Evolutionary conservation across 2,888 invertebrate species (phyloP), one percentile per base, ranked within the genome.

Genomic region (Lathronympha strigana): DNA sequence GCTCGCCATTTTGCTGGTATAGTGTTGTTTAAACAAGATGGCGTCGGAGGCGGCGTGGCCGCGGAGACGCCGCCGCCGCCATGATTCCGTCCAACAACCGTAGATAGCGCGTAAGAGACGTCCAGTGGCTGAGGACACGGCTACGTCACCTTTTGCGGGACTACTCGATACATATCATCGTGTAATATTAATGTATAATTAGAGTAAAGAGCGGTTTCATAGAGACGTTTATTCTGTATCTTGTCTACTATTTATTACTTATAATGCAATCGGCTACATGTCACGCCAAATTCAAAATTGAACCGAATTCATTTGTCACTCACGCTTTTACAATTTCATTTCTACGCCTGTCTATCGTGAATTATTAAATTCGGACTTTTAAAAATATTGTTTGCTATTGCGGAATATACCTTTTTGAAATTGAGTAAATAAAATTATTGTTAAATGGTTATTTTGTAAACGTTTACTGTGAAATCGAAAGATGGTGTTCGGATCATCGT

Each of bases 141-240:
- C 91, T 92, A 87, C 92, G 89, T 88, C 89, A 89, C 90, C 85
- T 89, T 66, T 84, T 92, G 93, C 93, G 94, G 94, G 93, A 94
- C 94, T 94, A 94, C 94, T 93, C 92, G 93, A 93, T 93, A 94
- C 94, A 94, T 94, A 94, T 94, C 94, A 94, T 93, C 94, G 93
- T 88, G 88, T 94, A 94, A 93, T 93, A 92, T 91, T 93, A 93
- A 90, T 88, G 82, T 90, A 86, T 93, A 92, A 91, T 90, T 91
- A 91, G 90, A 83, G 81, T 90, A 89, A 86, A 85, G 84, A 87
- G 83, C 88, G 86, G 90, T 91, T 91, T 90, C 93, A 93, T 91
- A 92, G 90, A 91, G 91, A 91, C 90, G 87, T 92, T 89, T 90
- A 92, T 91, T 91, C 89, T 90, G 86, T 92, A 90, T 88, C 82